A percentile compares a stretch with the other conserved stretches of the same genome.
phyloP scores from a whole-genome alignment of 2,113 vertebrate species.

The Cyanoramphus novaezelandiae region DNA sequence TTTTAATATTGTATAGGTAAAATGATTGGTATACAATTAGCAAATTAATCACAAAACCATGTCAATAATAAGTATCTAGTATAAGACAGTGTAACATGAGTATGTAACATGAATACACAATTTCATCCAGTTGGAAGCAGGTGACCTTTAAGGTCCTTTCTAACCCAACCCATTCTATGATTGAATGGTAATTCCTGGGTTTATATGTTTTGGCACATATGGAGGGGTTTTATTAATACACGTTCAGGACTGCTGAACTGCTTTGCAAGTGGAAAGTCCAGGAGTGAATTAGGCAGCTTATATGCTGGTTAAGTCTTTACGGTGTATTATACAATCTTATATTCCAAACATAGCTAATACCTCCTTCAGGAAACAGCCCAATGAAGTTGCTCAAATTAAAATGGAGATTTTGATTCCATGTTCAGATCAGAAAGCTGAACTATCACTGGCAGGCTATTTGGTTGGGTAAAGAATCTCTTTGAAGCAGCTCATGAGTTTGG shows the following conservation, averaged over 20 bases:
- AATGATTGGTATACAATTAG: not conserved
- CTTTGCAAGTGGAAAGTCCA: not conserved
- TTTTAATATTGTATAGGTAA: not conserved
- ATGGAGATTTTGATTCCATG: not conserved
- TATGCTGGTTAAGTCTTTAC: not conserved
- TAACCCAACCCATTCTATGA: not conserved
- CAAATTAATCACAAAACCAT: not conserved
- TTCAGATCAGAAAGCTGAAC: not conserved
- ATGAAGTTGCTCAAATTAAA: not conserved
- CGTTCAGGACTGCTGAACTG: not conserved
- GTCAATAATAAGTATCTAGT: not conserved
- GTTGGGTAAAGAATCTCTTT: constrained; percentile 32
- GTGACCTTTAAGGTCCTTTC: not conserved
- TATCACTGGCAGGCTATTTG: not conserved
- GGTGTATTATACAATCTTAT: not conserved
- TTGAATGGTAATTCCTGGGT: not conserved
- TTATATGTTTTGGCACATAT: not conserved
- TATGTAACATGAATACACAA: not conserved
- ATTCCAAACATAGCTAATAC: not conserved
- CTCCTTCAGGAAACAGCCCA: not conserved
- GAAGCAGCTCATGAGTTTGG: constrained; percentile 56
- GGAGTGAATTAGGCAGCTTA: not conserved
- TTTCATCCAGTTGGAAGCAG: not conserved
- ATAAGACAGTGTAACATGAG: not conserved
- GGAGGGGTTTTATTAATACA: not conserved